A percentile compares a stretch with the other conserved stretches of the same genome.
Evolutionary conservation across 2,888 invertebrate genomes (phyloP).

Genomic region (Protophormia terraenovae): DNA sequence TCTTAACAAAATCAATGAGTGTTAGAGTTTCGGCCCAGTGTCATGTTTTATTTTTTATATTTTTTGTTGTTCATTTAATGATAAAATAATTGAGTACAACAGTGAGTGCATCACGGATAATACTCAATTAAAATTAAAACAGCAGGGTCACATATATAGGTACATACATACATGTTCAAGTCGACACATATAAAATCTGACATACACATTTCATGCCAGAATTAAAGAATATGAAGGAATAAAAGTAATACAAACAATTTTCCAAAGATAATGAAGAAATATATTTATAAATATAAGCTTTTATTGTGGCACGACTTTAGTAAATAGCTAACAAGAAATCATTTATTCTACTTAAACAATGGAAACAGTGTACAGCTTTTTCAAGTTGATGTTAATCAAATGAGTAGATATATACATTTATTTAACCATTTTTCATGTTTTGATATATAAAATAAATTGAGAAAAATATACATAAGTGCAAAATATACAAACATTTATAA

Average conservation of each 20-base stretch:
- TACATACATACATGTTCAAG: no score
- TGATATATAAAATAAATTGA: constrained; percentile 36
- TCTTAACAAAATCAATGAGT: neutral
- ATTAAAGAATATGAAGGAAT: neutral
- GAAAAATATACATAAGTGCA: neutral
- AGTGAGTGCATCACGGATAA: constrained; percentile 18
- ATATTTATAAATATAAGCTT: constrained; percentile 7
- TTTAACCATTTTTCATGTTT: constrained; percentile 42
- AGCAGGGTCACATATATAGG: constrained; percentile 49
- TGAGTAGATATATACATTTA: constrained; percentile 59
- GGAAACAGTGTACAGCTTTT: constrained; percentile 34
- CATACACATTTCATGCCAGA: neutral
- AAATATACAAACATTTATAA: neutral
- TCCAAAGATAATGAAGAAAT: neutral
- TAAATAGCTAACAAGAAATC: neutral
- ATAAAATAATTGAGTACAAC: constrained; percentile 11
- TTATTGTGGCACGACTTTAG: neutral
- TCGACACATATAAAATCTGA: constrained; percentile 34
- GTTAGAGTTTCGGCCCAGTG: neutral
- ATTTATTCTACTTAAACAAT: neutral
- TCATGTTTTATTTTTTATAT: neutral
- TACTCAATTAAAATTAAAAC: constrained; percentile 50
- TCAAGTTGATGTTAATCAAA: constrained; percentile 63
- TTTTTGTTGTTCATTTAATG: neutral
- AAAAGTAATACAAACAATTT: constrained; percentile 1